A percentile compares a stretch with the other conserved stretches of the same genome.
These are phyloP conservation scores for Rhodeus uyekii DNA, from an alignment of 2,797 vertebrate genomes.

Conservation along the genomic window DNA sequence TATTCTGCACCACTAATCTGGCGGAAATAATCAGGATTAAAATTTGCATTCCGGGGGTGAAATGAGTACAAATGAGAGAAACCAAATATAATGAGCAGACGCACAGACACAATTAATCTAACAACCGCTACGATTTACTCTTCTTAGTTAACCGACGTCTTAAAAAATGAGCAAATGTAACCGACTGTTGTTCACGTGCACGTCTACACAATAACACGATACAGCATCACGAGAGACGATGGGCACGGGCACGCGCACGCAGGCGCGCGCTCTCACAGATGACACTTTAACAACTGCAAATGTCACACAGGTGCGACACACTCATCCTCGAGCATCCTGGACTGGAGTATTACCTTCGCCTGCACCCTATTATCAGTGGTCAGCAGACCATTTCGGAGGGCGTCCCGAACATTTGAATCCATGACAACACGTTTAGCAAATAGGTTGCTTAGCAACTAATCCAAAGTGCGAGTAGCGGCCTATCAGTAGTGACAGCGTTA, in stretches of 20 bases:
- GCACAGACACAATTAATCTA: conserved; percentile 11
- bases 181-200: background rate
- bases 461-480: conserved; percentile 54
- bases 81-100: conserved; percentile 23
- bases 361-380: conserved; percentile 52
- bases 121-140: background rate
- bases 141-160: background rate
- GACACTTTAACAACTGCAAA: conserved; percentile 24
- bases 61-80: conserved; percentile 34
- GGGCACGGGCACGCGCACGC: too few species aligned
- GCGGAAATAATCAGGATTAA: conserved; percentile 75
- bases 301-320: conserved; percentile 23
- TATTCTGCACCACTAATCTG: conserved; percentile 67
- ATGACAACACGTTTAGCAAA: conserved; percentile 68
- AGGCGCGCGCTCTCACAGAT: background rate
- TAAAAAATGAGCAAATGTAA: background rate
- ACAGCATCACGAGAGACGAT: background rate
- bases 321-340: background rate
- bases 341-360: conserved; percentile 2
- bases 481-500: conserved; percentile 60
- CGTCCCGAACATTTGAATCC: conserved; percentile 63
- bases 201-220: background rate
- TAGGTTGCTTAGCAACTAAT: conserved; percentile 76
- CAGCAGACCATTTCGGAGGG: conserved; percentile 55
- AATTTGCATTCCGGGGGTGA: conserved; percentile 60